phyloP scores from a whole-genome alignment of 2,113 vertebrate species.

The Hippoglossus stenolepis region DNA sequence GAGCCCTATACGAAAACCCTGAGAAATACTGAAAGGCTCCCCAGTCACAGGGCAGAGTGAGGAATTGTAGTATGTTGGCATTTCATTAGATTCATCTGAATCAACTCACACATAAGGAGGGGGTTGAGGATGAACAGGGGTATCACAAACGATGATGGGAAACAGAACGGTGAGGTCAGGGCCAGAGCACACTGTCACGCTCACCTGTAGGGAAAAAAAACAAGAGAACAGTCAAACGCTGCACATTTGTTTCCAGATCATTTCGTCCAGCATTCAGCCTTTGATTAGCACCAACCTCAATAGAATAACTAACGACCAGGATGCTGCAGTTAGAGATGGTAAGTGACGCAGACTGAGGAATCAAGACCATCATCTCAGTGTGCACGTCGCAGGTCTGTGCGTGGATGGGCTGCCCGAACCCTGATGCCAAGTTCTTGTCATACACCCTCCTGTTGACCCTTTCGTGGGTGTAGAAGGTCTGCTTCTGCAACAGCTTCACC shows the following conservation, averaged over 20 bases:
- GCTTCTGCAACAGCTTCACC: conserved; percentile 53
- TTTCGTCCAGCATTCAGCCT: not conserved
- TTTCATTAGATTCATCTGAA: not conserved
- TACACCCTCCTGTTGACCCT: fast-evolving
- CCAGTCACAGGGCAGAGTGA: not conserved
- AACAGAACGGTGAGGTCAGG: conserved; percentile 45
- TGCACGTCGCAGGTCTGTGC: conserved; percentile 9
- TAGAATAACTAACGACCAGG: conserved; percentile 39
- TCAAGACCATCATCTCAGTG: conserved; percentile 40
- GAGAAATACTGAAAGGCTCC: conserved; percentile 1
- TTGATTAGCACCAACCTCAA: conserved; percentile 57
- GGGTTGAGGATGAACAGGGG: not conserved
- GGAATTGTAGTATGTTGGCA: not conserved
- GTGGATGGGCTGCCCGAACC: not conserved
- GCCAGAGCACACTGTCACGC: not conserved
- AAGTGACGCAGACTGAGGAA: conserved; percentile 25
- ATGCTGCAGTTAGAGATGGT: conserved; percentile 71
- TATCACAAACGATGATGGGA: conserved; percentile 64
- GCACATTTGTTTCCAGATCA: not conserved
- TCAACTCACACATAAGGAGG: not conserved
- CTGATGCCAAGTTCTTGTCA: not conserved
- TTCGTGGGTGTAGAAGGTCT: conserved; percentile 29
- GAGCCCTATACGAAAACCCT: conserved; percentile 4
- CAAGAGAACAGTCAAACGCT: not conserved
- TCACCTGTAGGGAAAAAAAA: conserved; percentile 45